These are phyloP conservation scores for Leptoclinus maculatus DNA, from an alignment of 2,797 vertebrate genomes.

Conservation along the genomic window DNA sequence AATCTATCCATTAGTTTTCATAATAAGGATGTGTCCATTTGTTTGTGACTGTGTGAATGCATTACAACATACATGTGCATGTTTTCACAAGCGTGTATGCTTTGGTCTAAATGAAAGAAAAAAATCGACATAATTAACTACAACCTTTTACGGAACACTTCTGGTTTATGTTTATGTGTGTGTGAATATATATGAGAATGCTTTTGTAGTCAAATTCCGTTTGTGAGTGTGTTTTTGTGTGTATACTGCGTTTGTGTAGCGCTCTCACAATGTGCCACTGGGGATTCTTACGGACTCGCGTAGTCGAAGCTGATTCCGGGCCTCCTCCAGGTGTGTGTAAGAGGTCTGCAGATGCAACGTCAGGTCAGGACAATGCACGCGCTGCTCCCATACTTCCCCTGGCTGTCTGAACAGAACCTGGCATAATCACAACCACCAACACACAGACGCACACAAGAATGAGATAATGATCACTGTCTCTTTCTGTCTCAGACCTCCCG, in stretches of 20 bases:
- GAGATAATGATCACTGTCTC: slow-evolving; percentile 54
- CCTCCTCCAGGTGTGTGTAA: slow-evolving; percentile 78
- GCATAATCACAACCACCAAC: slow-evolving; percentile 39
- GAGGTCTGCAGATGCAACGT: slow-evolving; percentile 85
- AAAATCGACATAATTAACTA: not conserved
- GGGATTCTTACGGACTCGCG: slow-evolving; percentile 53
- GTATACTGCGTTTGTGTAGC: not conserved
- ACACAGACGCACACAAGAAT: slow-evolving; percentile 47
- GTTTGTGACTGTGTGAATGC: slow-evolving; percentile 31
- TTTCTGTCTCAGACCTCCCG: slow-evolving; percentile 27
- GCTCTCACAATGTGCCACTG: slow-evolving; percentile 31
- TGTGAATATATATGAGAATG: slow-evolving; percentile 15
- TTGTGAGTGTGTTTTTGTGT: not conserved
- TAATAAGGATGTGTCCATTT: slow-evolving; percentile 50
- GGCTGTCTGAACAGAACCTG: slow-evolving; percentile 88
- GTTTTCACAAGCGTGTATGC: slow-evolving; percentile 3
- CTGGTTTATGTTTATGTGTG: not conserved
- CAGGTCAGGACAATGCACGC: slow-evolving; percentile 86
- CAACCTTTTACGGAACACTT: not conserved
- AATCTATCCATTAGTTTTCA: slow-evolving; percentile 80
- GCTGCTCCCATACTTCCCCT: slow-evolving; percentile 85
- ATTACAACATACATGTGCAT: slow-evolving; percentile 8
- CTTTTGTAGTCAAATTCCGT: not conserved
- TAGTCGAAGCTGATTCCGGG: slow-evolving; percentile 74
- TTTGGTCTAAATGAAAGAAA: slow-evolving; percentile 21